A percentile compares a stretch with the other conserved stretches of the same genome.
Evolutionary conservation across 2,113 vertebrate genomes (phyloP).

Genomic region (Mixornis gularis): DNA sequence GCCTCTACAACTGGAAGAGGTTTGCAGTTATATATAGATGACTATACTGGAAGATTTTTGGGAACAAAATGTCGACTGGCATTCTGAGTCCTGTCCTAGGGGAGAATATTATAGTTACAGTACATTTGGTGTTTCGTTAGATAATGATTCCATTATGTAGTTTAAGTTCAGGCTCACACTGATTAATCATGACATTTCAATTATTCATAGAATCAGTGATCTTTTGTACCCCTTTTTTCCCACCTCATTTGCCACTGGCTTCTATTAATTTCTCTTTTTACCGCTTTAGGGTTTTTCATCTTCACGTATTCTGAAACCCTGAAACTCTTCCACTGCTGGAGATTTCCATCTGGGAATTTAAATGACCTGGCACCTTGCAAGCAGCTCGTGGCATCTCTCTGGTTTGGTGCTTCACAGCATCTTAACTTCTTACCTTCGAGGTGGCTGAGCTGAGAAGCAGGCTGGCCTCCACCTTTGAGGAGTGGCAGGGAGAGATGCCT

Average conservation of each 20-base stretch:
- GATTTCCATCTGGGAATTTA: not conserved
- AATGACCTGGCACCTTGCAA: not conserved
- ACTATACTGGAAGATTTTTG: not conserved
- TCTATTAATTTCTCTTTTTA: conserved; percentile 2
- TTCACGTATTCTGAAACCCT: not conserved
- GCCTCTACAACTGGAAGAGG: not conserved
- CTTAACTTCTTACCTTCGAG: not conserved
- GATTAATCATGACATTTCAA: conserved; percentile 42
- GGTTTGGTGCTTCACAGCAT: not conserved
- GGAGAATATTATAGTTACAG: not conserved
- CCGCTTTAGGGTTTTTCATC: conserved; percentile 9
- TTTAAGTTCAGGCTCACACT: conserved; percentile 31
- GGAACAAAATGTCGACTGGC: not conserved
- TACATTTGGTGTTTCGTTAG: conserved; percentile 31
- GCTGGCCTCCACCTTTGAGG: rapidly evolving
- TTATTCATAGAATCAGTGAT: conserved; percentile 35
- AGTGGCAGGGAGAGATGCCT: not conserved
- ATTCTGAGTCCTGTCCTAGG: not conserved
- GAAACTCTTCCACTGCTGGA: not conserved
- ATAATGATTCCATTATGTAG: conserved; percentile 37
- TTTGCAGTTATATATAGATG: not conserved
- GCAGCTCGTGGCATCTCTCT: not conserved
- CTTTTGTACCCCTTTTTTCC: conserved; percentile 10
- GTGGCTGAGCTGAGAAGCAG: not conserved
- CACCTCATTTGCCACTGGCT: not conserved